Conservation (phyloP, 1,140 invertebrate species). For the Drosophila truncata region DNA sequence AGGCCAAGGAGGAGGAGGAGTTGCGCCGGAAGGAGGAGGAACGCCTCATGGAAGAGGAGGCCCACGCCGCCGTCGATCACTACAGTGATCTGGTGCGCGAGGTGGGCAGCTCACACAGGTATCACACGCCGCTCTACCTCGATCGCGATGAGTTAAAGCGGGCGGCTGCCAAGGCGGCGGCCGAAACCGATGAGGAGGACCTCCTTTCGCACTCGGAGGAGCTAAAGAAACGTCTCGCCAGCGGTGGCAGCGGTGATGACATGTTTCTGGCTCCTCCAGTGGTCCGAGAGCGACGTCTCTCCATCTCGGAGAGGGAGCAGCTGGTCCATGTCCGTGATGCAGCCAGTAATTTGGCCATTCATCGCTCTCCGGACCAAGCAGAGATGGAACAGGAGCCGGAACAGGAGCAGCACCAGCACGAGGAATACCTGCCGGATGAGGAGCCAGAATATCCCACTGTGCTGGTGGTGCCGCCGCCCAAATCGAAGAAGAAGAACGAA, state of each 20-base stretch:
- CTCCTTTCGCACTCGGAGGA: constrained; percentile 39
- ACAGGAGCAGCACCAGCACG: constrained; percentile 2
- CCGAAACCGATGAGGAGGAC: constrained; percentile 45
- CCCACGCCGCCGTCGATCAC: constrained; percentile 90
- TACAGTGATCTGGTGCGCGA: constrained; percentile 92
- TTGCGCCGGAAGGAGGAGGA: constrained; percentile 68
- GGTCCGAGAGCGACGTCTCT: constrained; percentile 70
- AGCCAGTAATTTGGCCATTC: constrained; percentile 67
- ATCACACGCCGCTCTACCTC: constrained; percentile 87
- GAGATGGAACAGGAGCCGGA: constrained; percentile 31
- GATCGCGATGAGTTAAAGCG: constrained; percentile 88
- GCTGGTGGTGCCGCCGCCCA: constrained; percentile 63
- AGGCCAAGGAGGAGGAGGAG: constrained; percentile 75
- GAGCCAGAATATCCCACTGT: constrained; percentile 61
- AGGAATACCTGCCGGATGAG: constrained; percentile 5
- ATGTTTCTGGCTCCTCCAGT: constrained; percentile 58
- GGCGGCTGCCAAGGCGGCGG: constrained; percentile 86
- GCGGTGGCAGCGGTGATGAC: constrained; percentile 52
- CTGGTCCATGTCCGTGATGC: constrained; percentile 75
- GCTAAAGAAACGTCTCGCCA: constrained; percentile 53
- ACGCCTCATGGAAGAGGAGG: constrained; percentile 86
- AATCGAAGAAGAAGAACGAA: constrained; percentile 57
- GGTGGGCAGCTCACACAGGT: constrained; percentile 87
- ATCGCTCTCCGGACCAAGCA: constrained; percentile 24
- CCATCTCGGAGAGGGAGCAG: constrained; percentile 77